Conservation (phyloP, 2,797 vertebrate genomes). For the Kryptopterus vitreolus region DNA sequence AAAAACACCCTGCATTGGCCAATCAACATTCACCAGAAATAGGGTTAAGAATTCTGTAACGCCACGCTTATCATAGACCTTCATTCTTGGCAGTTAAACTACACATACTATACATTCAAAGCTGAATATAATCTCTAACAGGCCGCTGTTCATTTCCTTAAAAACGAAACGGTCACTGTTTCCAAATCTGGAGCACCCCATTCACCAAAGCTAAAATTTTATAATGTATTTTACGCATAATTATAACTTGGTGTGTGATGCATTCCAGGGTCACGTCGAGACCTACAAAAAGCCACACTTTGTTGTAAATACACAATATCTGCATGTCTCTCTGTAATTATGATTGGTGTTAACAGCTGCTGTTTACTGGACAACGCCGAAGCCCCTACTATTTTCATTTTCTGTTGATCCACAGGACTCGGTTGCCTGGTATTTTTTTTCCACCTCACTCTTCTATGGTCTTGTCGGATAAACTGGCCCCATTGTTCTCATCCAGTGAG, state of each 20-base stretch:
- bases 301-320: neutral
- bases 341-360: neutral
- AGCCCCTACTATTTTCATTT: neutral
- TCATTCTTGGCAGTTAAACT: neutral
- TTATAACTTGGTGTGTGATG: no score
- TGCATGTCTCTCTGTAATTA: neutral
- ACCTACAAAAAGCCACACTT: neutral
- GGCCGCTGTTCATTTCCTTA: neutral
- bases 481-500: conserved; percentile 52
- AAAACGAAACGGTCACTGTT: neutral
- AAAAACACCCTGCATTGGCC: neutral
- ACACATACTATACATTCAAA: neutral
- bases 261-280: neutral
- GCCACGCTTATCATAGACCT: neutral
- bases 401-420: neutral
- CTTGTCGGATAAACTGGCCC: conserved; percentile 22
- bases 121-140: neutral
- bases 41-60: neutral
- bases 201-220: no score
- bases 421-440: neutral
- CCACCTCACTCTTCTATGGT: no score
- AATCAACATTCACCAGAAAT: neutral
- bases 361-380: neutral
- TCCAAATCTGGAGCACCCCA: neutral
- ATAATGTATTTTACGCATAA: neutral